A percentile compares a stretch with the other conserved stretches of the same genome.
phyloP scores from a whole-genome alignment of 2,797 vertebrate genomes.

The Spatula versicolor region DNA sequence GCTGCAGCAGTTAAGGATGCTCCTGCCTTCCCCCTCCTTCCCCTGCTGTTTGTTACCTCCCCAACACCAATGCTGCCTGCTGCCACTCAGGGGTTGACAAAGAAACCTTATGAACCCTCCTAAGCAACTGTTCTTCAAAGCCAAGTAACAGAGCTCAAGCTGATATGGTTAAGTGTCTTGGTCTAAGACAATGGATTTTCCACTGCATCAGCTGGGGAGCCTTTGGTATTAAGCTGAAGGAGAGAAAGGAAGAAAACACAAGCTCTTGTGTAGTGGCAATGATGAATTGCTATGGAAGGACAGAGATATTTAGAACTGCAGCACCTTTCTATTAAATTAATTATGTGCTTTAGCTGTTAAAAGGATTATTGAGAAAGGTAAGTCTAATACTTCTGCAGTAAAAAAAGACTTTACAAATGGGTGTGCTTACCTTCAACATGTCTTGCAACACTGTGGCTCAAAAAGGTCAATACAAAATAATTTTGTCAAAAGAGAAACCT shows the following conservation, averaged over 20 bases:
- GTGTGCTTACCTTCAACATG: neutral
- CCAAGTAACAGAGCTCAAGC: neutral
- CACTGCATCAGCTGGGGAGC: neutral
- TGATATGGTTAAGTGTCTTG: rapidly evolving
- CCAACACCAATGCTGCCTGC: neutral
- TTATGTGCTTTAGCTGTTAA: neutral
- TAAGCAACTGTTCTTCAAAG: neutral
- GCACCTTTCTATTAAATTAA: neutral
- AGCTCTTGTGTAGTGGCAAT: neutral
- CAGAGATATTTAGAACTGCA: neutral
- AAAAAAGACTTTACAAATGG: neutral
- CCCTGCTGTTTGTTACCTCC: neutral
- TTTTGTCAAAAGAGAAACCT: neutral
- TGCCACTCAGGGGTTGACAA: neutral
- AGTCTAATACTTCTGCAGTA: neutral
- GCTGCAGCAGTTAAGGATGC: slow-evolving; percentile 12
- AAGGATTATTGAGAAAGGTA: neutral
- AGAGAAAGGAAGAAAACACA: neutral
- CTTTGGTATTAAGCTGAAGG: neutral
- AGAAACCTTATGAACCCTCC: rapidly evolving
- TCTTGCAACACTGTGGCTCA: neutral
- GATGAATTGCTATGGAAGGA: neutral
- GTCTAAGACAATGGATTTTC: neutral
- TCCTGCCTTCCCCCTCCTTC: neutral
- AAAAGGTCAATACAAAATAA: neutral